Percentiles rank a stretch among this genome's conserved stretches.
Evolutionary conservation across 2,888 invertebrate species (phyloP).

Genomic region (Isoperla grammatica): DNA sequence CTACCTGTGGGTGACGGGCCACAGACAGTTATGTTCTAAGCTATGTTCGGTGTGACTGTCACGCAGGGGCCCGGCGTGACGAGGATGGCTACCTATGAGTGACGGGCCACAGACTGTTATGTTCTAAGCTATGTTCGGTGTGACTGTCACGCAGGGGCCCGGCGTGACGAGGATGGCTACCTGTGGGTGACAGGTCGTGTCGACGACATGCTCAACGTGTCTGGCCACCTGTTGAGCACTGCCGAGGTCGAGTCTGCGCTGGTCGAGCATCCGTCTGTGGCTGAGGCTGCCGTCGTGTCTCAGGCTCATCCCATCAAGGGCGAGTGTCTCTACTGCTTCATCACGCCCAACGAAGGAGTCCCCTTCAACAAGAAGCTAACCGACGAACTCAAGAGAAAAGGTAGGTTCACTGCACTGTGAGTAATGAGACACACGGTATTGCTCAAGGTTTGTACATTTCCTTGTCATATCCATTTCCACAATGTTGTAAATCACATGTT

Average conservation of each 20-base stretch:
- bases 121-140: too few species aligned
- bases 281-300: conserved; percentile 95
- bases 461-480: too few species aligned
- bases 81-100: too few species aligned
- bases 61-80: too few species aligned
- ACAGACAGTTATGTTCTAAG: too few species aligned
- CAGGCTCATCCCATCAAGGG: conserved; percentile 94
- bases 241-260: conserved; percentile 86
- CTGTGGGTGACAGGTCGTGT: conserved; percentile 95
- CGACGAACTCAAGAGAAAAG: conserved; percentile 62
- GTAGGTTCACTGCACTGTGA: too few species aligned
- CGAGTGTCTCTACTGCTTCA: conserved; percentile 94
- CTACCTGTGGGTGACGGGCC: too few species aligned
- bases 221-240: conserved; percentile 96
- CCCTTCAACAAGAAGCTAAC: conserved; percentile 64
- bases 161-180: conserved; percentile 89
- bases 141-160: conserved; percentile 74
- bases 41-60: too few species aligned
- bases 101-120: too few species aligned
- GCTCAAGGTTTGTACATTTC: too few species aligned
- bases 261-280: conserved; percentile 69
- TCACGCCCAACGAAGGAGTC: conserved; percentile 78
- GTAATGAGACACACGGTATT: conserved; percentile 20
- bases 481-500: too few species aligned
- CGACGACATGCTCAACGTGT: conserved; percentile 98